Conservation (phyloP, 2,888 invertebrate genomes). For the Microplitis deprimator region DNA sequence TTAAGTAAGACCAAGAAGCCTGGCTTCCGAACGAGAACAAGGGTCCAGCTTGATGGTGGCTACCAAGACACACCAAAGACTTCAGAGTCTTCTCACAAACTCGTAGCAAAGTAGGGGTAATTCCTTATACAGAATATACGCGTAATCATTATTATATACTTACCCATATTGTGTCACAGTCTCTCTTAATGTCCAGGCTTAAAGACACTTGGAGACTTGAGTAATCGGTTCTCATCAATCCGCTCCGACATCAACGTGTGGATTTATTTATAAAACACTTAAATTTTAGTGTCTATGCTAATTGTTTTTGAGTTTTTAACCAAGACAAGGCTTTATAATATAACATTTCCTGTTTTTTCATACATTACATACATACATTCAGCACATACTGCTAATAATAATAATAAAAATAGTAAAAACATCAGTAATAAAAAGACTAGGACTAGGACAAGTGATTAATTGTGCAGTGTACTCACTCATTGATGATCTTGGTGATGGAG, state of each 20-base stretch:
- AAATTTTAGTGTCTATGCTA: too few species aligned
- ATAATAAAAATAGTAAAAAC: too few species aligned
- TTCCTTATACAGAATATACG: constrained; percentile 34
- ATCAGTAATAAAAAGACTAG: too few species aligned
- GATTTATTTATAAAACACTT: background rate
- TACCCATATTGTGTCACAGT: constrained; percentile 14
- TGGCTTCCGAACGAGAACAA: background rate
- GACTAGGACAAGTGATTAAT: background rate
- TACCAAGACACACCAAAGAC: constrained; percentile 36
- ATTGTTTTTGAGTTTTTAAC: too few species aligned
- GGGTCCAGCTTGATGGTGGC: constrained; percentile 50
- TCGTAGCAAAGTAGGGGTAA: constrained; percentile 31
- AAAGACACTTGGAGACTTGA: background rate
- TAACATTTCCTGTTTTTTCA: too few species aligned
- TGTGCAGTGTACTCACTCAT: constrained; percentile 49
- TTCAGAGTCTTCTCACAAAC: constrained; percentile 31
- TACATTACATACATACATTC: too few species aligned
- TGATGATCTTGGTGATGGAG: constrained; percentile 70
- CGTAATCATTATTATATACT: constrained; percentile 32
- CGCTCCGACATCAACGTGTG: background rate
- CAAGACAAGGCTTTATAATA: too few species aligned
- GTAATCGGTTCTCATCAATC: background rate
- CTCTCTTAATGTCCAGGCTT: background rate
- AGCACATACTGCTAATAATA: too few species aligned
- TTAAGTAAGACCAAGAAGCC: background rate